Evolutionary conservation across 2,113 vertebrate species (phyloP).

Genomic region (Megalops atlanticus): DNA sequence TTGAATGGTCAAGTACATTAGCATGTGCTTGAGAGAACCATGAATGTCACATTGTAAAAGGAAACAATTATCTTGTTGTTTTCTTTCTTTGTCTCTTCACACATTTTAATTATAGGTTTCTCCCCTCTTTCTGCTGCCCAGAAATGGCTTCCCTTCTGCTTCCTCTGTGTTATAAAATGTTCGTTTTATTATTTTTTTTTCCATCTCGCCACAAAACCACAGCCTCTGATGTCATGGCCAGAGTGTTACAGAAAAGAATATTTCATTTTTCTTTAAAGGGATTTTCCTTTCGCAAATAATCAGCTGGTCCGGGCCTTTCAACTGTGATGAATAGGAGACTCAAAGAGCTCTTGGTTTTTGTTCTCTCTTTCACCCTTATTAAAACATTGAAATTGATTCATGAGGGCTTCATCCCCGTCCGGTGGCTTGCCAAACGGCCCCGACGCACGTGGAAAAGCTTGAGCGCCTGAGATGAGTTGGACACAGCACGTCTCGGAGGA

Average conservation of each 20-base stretch:
- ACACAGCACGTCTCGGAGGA: slow-evolving; percentile 31
- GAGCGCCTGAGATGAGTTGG: slow-evolving; percentile 39
- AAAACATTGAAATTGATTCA: slow-evolving; percentile 47
- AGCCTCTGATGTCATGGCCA: slow-evolving; percentile 40
- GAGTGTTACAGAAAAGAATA: slow-evolving; percentile 35
- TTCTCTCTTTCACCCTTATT: slow-evolving; percentile 39
- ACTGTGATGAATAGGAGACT: slow-evolving; percentile 41
- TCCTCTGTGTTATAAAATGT: slow-evolving; percentile 19
- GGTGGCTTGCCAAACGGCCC: slow-evolving; percentile 36
- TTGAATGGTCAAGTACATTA: neutral
- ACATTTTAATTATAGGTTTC: slow-evolving; percentile 65
- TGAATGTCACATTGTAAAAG: slow-evolving; percentile 58
- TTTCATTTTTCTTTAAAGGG: slow-evolving; percentile 31
- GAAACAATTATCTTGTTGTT: slow-evolving; percentile 41
- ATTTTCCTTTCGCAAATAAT: slow-evolving; percentile 52
- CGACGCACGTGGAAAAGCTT: slow-evolving; percentile 36
- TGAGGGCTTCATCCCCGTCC: slow-evolving; percentile 42
- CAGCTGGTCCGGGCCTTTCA: slow-evolving; percentile 12
- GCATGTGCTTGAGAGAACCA: slow-evolving; percentile 64
- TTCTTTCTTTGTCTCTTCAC: slow-evolving; percentile 55
- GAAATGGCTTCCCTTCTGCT: slow-evolving; percentile 47
- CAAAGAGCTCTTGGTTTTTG: slow-evolving; percentile 34
- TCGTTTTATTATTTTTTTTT: slow-evolving; percentile 38
- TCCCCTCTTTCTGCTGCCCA: slow-evolving; percentile 43
- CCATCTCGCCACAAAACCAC: slow-evolving; percentile 46